Percentiles rank a stretch among this genome's conserved stretches.
phyloP scores from a whole-genome alignment of 2,113 vertebrate genomes.

The Corvus moneduloides region DNA sequence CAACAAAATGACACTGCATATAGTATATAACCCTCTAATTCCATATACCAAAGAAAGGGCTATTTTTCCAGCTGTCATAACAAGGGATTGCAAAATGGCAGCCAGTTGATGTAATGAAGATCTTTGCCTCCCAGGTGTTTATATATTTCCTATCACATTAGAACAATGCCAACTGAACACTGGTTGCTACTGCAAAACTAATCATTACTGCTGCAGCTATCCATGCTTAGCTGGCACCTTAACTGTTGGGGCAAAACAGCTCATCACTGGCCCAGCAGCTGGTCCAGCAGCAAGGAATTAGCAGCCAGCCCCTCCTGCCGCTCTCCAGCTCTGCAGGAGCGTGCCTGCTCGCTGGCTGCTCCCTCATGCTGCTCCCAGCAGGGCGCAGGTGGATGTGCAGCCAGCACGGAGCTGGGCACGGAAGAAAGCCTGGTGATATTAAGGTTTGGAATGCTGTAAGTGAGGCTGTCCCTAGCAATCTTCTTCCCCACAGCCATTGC shows the following conservation, averaged over 20 bases:
- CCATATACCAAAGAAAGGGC: neutral
- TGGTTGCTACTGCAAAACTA: neutral
- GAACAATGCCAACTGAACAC: neutral
- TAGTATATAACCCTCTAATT: neutral
- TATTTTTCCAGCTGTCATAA: neutral
- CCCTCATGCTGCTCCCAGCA: neutral
- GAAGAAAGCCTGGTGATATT: neutral
- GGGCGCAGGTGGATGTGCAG: accelerated
- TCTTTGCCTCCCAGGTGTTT: neutral
- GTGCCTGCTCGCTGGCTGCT: neutral
- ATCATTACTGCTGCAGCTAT: neutral
- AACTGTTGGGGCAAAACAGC: neutral
- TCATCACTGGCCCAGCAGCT: neutral
- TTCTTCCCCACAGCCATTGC: neutral
- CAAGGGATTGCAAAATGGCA: neutral
- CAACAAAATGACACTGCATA: neutral
- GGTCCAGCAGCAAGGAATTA: neutral
- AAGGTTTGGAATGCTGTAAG: neutral
- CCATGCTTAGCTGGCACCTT: neutral
- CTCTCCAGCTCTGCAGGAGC: neutral
- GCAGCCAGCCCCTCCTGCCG: neutral
- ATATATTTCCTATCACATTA: neutral
- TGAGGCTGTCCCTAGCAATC: neutral
- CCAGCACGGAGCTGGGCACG: neutral
- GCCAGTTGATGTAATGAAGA: neutral